A percentile compares a stretch with the other conserved stretches of the same genome.
These are phyloP conservation scores for Allolobophora icterica DNA, from an alignment of 2,888 invertebrate genomes.

Conservation along the genomic window DNA sequence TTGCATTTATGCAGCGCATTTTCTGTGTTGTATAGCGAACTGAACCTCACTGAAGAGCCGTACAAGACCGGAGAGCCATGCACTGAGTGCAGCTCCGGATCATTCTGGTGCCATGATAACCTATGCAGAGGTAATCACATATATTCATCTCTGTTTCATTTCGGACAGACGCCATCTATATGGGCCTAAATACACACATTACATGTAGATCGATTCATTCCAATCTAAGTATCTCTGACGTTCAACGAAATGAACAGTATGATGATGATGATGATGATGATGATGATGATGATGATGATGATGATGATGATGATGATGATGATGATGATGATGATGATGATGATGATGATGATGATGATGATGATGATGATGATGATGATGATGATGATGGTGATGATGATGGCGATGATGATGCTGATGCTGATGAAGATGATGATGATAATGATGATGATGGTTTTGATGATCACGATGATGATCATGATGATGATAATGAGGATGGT, in stretches of 20 bases:
- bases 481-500: too few species aligned
- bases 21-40: not conserved
- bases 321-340: too few species aligned
- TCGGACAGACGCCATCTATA: not conserved
- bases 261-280: not conserved
- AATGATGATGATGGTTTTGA: too few species aligned
- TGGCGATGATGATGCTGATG: not conserved
- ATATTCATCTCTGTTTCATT: not conserved
- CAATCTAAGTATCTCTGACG: too few species aligned
- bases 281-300: not conserved
- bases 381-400: too few species aligned
- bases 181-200: too few species aligned
- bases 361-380: too few species aligned
- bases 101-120: not conserved
- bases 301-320: too few species aligned
- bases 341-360: too few species aligned
- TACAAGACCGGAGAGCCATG: conserved; percentile 9
- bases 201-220: too few species aligned
- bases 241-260: not conserved
- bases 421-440: not conserved
- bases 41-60: not conserved
- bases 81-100: not conserved
- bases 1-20: not conserved
- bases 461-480: too few species aligned
- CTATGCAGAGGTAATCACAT: not conserved